These are phyloP conservation scores for Varanus salvator DNA, from an alignment of 2,113 vertebrate species.

Conservation along the genomic window DNA sequence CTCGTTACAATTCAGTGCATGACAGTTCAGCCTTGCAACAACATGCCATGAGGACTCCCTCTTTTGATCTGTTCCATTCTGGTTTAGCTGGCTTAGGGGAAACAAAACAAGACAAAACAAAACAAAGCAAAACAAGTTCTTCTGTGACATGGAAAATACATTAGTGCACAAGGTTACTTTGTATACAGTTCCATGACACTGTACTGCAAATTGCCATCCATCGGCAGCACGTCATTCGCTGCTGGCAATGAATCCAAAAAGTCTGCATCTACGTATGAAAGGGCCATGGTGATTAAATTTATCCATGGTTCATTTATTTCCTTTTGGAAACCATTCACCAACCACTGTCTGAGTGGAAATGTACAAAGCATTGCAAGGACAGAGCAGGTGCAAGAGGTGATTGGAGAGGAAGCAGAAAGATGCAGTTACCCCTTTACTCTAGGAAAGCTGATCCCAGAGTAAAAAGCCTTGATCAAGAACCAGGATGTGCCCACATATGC, in stretches of 20 bases:
- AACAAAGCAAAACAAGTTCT: slow-evolving; percentile 39
- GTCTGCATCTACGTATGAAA: slow-evolving; percentile 1
- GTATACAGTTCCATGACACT: background rate
- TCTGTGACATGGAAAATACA: slow-evolving; percentile 46
- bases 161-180: slow-evolving; percentile 21
- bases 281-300: slow-evolving; percentile 40
- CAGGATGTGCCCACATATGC: slow-evolving; percentile 44
- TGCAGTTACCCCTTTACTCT: background rate
- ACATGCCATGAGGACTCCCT: slow-evolving; percentile 26
- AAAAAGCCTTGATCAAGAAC: slow-evolving; percentile 37
- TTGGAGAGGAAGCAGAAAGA: slow-evolving; percentile 17
- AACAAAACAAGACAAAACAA: background rate
- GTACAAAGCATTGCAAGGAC: background rate
- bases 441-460: slow-evolving; percentile 40
- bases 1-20: background rate
- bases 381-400: background rate
- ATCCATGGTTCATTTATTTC: slow-evolving; percentile 1
- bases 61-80: slow-evolving; percentile 43
- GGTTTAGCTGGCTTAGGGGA: slow-evolving; percentile 19
- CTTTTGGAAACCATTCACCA: background rate
- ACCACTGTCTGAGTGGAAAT: background rate
- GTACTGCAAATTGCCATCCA: slow-evolving; percentile 39
- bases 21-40: slow-evolving; percentile 43
- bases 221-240: slow-evolving; percentile 8
- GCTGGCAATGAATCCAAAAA: slow-evolving; percentile 35